Percentiles rank a stretch among this genome's conserved stretches.
phyloP scores from a whole-genome alignment of 2,888 invertebrate species.

The Brassicogethes aeneus region DNA sequence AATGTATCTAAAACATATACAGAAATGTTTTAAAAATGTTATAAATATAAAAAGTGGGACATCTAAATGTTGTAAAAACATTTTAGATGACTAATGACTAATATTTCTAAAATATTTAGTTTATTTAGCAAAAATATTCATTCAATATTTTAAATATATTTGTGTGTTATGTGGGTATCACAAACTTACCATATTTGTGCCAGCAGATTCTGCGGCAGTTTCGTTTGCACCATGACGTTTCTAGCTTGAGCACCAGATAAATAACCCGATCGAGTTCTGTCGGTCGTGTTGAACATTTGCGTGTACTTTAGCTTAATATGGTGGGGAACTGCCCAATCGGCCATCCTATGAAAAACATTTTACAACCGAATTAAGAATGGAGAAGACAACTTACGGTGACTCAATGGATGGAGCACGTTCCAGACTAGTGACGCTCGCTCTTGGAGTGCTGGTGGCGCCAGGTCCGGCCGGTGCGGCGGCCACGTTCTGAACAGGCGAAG shows the following conservation, averaged over 20 bases:
- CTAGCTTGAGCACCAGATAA: slow-evolving; percentile 89
- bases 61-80: slow-evolving; percentile 3
- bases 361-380: neutral
- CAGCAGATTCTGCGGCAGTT: slow-evolving; percentile 77
- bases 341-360: slow-evolving; percentile 32
- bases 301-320: slow-evolving; percentile 82
- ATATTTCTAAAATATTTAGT: too few relatives aligned
- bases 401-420: slow-evolving; percentile 41
- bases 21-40: too few relatives aligned
- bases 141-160: neutral
- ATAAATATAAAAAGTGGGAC: too few relatives aligned
- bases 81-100: neutral
- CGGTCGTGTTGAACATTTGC: slow-evolving; percentile 88
- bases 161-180: neutral
- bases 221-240: slow-evolving; percentile 85
- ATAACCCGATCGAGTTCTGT: slow-evolving; percentile 77
- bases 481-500: slow-evolving; percentile 11
- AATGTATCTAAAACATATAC: too few relatives aligned
- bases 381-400: slow-evolving; percentile 35
- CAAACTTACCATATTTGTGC: slow-evolving; percentile 88
- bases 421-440: slow-evolving; percentile 37
- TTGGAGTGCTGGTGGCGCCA: slow-evolving; percentile 36
- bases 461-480: slow-evolving; percentile 17
- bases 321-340: slow-evolving; percentile 85
- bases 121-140: too few relatives aligned